Base-by-base conservation (phyloP, 2,797 vertebrate species). In the Crax fasciolata region DNA sequence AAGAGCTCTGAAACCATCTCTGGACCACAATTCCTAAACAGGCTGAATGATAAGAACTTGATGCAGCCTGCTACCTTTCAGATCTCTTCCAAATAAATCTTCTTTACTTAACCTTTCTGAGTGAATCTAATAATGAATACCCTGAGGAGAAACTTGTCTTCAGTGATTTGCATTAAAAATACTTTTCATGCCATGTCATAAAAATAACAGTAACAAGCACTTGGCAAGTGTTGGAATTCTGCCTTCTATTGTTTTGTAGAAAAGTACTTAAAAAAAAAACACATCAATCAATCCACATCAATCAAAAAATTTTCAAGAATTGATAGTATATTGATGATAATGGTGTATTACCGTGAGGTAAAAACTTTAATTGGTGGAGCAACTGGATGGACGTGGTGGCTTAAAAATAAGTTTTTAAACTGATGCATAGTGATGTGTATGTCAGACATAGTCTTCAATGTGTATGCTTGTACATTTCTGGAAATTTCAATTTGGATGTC, bases 371-470 rank as follows among this genome's bases (percentile, higher is more conserved):
- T 30, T 65, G 38, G 28, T 19, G 25, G 24, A 80, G 16, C 9
- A n/a, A 11, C 38, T 44, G 11, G n/a, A 15, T 52, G 59, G 2
- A 30, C 0, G 0, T 77, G 44, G 7, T 14, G 14, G 4, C 35
- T 48, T 68, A 35, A 80, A 62, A 58, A 20, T 68, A 3, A 14
- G 4, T n/a, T 81, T 81, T 3, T 8, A 52, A 48, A 43, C 46
- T 43, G 14, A 62, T 35, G 9, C 6, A 6, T 44, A 20, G 23
- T 84, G 57, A 39, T 67, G 54, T 63, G 10, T 11, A 4, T 49
- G 58, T 48, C 15, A 57, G 15, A 10, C 25, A 3, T 44, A 10
- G 54, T 68, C 30, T 52, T 59, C 11, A 72, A 52, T 16, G 11
- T 41, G 8, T 57, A 76, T 81, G 51, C 28, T 59, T 73, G 49